Evolutionary conservation across 1,140 invertebrate genomes (phyloP).

Genomic region (Macrocentrus cingulum): DNA sequence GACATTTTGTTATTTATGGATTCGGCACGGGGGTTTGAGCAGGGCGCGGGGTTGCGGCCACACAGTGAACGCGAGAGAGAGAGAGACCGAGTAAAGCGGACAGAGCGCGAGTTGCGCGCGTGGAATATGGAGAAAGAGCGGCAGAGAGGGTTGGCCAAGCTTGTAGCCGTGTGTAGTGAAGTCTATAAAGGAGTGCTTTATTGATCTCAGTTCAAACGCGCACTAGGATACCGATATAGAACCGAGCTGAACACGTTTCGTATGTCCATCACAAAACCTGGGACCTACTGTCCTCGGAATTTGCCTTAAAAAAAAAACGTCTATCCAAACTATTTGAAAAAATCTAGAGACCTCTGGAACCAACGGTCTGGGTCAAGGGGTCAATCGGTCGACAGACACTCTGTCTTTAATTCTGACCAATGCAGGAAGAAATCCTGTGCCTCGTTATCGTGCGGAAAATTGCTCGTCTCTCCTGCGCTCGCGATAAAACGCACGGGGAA

Average conservation of each 20-base stretch:
- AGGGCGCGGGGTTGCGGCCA: conserved; percentile 5
- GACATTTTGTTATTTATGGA: conserved; percentile 55
- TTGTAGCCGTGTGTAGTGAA: conserved; percentile 52
- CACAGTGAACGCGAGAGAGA: neutral
- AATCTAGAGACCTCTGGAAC: neutral
- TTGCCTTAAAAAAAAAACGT: neutral
- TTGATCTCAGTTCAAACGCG: conserved; percentile 58
- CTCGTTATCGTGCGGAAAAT: conserved; percentile 25
- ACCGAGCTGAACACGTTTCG: conserved; percentile 2
- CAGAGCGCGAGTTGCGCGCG: conserved; percentile 29
- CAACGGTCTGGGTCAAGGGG: conserved; percentile 29
- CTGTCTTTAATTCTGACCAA: neutral
- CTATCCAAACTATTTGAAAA: neutral
- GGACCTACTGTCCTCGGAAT: no score
- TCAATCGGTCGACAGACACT: conserved; percentile 28
- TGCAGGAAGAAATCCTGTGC: neutral
- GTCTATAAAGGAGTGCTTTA: conserved; percentile 59
- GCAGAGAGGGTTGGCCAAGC: conserved; percentile 47
- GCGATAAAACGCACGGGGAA: no score
- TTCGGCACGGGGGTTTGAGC: conserved; percentile 19
- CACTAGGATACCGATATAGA: conserved; percentile 56
- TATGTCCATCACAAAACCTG: no score
- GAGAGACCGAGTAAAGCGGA: conserved; percentile 25
- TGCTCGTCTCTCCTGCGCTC: no score
- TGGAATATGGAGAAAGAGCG: conserved; percentile 19